These are phyloP conservation scores for Diadumene lineata DNA, from an alignment of 92 coral and sea anemone genomes.

Conservation along the genomic window DNA sequence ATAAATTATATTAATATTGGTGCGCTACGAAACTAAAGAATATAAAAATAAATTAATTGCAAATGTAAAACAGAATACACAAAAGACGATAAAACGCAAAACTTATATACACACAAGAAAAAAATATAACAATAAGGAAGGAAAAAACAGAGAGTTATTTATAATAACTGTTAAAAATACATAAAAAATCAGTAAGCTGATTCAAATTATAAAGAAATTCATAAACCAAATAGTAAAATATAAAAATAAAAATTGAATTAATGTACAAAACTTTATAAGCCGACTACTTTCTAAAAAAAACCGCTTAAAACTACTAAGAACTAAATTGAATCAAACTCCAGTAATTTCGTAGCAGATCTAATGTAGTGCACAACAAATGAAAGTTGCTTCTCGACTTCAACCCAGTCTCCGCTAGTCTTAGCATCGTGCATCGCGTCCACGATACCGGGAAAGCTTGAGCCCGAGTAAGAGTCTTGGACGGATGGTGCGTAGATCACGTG, in stretches of 20 bases:
- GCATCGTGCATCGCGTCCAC: conserved; percentile 70
- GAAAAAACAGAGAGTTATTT: too few species aligned
- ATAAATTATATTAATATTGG: too few species aligned
- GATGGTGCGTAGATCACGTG: conserved; percentile 78
- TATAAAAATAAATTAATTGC: background rate
- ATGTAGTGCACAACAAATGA: conserved; percentile 56
- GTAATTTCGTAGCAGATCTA: conserved; percentile 42
- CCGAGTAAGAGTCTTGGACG: conserved; percentile 59
- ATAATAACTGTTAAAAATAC: too few species aligned
- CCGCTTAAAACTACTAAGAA: background rate
- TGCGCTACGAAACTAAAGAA: too few species aligned
- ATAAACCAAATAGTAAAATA: background rate
- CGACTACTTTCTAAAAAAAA: background rate
- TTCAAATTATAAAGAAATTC: background rate
- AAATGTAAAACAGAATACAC: background rate
- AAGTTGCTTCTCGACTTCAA: conserved; percentile 60
- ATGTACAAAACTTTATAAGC: background rate
- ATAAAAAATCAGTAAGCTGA: too few species aligned
- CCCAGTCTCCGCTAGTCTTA: conserved; percentile 58
- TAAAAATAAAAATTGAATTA: background rate
- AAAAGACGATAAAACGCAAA: background rate
- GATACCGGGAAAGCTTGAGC: conserved; percentile 73
- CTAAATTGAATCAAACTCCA: background rate
- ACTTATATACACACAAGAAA: too few species aligned
- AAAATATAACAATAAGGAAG: too few species aligned